A percentile compares a stretch with the other conserved stretches of the same genome.
These are phyloP conservation scores for Aleiodes testaceus DNA, from an alignment of 2,888 invertebrate species.

Conservation along the genomic window DNA sequence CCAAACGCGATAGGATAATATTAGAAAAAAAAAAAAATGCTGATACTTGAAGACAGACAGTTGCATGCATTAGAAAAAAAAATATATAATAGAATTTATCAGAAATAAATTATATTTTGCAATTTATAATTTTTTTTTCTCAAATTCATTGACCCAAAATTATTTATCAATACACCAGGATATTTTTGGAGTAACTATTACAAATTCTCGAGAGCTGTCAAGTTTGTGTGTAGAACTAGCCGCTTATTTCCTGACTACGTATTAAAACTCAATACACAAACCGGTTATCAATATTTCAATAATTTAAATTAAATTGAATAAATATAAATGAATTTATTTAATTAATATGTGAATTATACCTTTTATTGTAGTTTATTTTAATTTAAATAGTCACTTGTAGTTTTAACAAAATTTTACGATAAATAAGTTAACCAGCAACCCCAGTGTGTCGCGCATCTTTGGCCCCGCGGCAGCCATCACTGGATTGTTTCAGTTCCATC, in stretches of 20 bases:
- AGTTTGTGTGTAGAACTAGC: conserved; percentile 4
- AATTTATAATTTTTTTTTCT: background rate
- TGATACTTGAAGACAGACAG: background rate
- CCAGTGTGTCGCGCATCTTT: conserved; percentile 58
- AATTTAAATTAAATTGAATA: background rate
- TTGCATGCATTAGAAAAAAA: background rate
- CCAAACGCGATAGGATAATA: no score
- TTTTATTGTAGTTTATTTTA: background rate
- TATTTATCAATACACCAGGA: background rate
- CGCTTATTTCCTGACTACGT: conserved; percentile 7
- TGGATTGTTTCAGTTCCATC: conserved; percentile 72
- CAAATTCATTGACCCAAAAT: conserved; percentile 1
- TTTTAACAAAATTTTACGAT: conserved; percentile 52
- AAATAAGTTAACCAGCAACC: conserved; percentile 55
- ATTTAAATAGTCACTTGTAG: conserved; percentile 13
- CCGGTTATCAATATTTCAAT: background rate
- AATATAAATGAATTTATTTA: background rate
- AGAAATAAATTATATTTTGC: background rate
- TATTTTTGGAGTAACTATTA: conserved; percentile 15
- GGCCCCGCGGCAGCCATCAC: conserved; percentile 66
- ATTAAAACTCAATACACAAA: conserved; percentile 9
- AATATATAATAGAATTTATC: background rate
- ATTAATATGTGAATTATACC: background rate
- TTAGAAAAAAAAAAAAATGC: no score
- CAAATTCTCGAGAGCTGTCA: conserved; percentile 28